phyloP scores from a whole-genome alignment of 2,888 invertebrate species.

The Polymixis flavicincta region DNA sequence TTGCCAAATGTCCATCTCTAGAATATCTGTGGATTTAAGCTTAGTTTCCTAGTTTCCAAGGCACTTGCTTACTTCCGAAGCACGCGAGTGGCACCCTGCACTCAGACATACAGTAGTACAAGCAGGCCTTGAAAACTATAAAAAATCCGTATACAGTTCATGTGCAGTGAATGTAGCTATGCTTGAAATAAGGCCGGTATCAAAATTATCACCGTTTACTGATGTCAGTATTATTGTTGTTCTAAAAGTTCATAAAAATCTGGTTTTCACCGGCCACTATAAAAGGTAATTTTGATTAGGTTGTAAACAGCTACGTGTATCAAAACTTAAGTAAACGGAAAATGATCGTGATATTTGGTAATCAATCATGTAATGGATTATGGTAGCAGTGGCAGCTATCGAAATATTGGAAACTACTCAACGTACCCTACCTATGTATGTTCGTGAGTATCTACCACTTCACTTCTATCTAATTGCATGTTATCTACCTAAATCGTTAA shows the following conservation, averaged over 20 bases:
- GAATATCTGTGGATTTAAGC: not conserved
- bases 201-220: not conserved
- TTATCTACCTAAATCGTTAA: slow-evolving; percentile 12
- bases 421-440: not conserved
- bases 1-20: not conserved
- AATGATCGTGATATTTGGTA: slow-evolving; percentile 15
- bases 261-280: not conserved
- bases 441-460: not conserved
- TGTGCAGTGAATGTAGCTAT: not conserved
- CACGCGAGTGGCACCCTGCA: not conserved
- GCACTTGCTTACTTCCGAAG: not conserved
- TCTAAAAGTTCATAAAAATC: not conserved
- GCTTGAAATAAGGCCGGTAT: not conserved
- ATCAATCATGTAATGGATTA: slow-evolving; percentile 42
- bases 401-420: slow-evolving; percentile 42
- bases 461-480: slow-evolving; percentile 19
- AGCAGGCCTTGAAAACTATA: too few relatives aligned
- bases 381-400: slow-evolving; percentile 16
- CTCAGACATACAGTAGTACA: slow-evolving; percentile 3
- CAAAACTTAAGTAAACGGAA: not conserved
- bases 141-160: not conserved
- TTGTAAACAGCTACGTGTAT: not conserved
- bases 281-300: not conserved
- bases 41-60: not conserved
- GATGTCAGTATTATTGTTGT: not conserved